These are phyloP conservation scores for Argynnis bischoffii DNA, from an alignment of 2,888 invertebrate species.

Conservation along the genomic window DNA sequence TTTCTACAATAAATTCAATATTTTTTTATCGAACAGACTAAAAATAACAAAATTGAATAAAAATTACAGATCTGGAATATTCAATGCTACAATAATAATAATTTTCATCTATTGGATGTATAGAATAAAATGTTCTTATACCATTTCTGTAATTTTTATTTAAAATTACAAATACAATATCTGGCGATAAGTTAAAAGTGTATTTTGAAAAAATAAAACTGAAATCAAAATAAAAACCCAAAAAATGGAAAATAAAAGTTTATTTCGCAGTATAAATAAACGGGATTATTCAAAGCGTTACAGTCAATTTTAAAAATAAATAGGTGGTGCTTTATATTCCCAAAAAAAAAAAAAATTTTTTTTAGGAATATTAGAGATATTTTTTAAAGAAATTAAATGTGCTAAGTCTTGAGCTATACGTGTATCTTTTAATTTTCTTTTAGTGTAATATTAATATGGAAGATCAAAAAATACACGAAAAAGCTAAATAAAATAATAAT, in stretches of 20 bases:
- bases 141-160: no score
- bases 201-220: neutral
- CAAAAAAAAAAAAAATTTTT: neutral
- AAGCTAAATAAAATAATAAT: constrained; percentile 3
- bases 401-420: neutral
- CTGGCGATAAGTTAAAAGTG: neutral
- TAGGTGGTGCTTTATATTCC: constrained; percentile 21
- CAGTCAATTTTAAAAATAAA: constrained; percentile 44
- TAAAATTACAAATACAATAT: neutral
- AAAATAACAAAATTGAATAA: no score
- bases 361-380: neutral
- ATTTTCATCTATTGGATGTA: no score
- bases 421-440: constrained; percentile 6
- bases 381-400: constrained; percentile 5
- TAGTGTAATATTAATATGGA: constrained; percentile 1
- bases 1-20: constrained; percentile 2
- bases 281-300: constrained; percentile 56
- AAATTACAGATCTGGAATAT: no score
- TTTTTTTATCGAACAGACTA: no score
- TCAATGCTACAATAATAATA: no score
- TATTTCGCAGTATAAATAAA: constrained; percentile 71
- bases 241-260: constrained; percentile 68
- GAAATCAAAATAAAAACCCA: constrained; percentile 48
- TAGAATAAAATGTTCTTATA: no score
- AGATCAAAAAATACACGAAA: constrained; percentile 13